Percentiles rank a stretch among this genome's conserved stretches.
phyloP scores from a whole-genome alignment of 2,888 invertebrate genomes.

The Netelia inedita region DNA sequence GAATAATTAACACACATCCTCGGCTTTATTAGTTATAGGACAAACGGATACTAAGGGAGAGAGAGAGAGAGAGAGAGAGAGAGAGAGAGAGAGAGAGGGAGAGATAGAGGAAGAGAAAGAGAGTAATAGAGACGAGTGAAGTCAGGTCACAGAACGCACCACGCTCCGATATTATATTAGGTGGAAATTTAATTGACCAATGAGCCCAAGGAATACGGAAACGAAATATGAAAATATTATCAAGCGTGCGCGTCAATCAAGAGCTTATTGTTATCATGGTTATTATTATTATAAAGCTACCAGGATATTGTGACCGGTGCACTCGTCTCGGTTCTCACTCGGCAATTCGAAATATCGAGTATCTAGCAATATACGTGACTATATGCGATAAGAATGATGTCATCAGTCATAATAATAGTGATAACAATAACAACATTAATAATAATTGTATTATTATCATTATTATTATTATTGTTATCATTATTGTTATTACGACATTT shows the following conservation, averaged over 20 bases:
- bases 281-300: background rate
- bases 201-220: background rate
- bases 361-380: too few relatives aligned
- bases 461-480: too few relatives aligned
- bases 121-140: background rate
- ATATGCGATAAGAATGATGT: too few relatives aligned
- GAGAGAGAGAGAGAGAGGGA: background rate
- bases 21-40: slow-evolving; percentile 44
- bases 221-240: slow-evolving; percentile 6
- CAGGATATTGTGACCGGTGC: background rate
- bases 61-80: slow-evolving; percentile 11
- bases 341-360: too few relatives aligned
- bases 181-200: slow-evolving; percentile 8
- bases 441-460: too few relatives aligned
- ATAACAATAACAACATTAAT: too few relatives aligned
- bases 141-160: background rate
- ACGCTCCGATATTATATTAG: background rate
- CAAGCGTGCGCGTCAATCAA: slow-evolving; percentile 2
- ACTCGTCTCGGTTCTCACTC: background rate
- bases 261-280: background rate
- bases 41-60: background rate
- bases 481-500: too few relatives aligned
- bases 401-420: too few relatives aligned
- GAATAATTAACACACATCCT: slow-evolving; percentile 60
- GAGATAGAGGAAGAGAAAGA: background rate